A percentile compares a stretch with the other conserved stretches of the same genome.
phyloP scores from a whole-genome alignment of 2,797 vertebrate genomes.

The Thamnophis elegans region DNA sequence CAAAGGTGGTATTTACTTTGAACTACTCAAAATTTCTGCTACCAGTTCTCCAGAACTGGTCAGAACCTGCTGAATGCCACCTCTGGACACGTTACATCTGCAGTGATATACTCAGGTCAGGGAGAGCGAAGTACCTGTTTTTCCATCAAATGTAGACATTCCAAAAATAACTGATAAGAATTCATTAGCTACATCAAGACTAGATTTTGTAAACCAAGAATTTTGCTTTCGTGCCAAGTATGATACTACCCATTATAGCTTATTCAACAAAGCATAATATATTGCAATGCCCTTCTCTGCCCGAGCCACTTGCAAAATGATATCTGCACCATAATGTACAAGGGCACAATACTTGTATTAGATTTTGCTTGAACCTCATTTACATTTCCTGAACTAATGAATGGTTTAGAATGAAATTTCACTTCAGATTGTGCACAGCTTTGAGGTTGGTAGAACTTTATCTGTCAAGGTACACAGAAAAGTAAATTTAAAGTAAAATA shows the following conservation, averaged over 20 bases:
- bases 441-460: neutral
- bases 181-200: neutral
- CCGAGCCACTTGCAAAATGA: neutral
- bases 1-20: too few species aligned
- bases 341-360: neutral
- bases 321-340: neutral
- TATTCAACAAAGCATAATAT: neutral
- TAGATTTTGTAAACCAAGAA: neutral
- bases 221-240: neutral
- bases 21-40: too few species aligned
- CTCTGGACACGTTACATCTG: too few species aligned
- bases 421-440: neutral
- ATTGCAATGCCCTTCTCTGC: neutral
- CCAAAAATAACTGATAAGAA: neutral
- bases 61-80: too few species aligned
- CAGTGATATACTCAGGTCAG: neutral
- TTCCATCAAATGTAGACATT: neutral
- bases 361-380: neutral
- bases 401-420: neutral
- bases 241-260: neutral
- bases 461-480: neutral
- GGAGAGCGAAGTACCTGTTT: neutral
- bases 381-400: neutral
- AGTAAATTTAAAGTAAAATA: neutral
- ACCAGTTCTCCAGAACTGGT: too few species aligned